Evolutionary conservation across 2,113 vertebrate species (phyloP), one percentile per base, ranked within the genome.

Genomic region (Chunga burmeisteri): DNA sequence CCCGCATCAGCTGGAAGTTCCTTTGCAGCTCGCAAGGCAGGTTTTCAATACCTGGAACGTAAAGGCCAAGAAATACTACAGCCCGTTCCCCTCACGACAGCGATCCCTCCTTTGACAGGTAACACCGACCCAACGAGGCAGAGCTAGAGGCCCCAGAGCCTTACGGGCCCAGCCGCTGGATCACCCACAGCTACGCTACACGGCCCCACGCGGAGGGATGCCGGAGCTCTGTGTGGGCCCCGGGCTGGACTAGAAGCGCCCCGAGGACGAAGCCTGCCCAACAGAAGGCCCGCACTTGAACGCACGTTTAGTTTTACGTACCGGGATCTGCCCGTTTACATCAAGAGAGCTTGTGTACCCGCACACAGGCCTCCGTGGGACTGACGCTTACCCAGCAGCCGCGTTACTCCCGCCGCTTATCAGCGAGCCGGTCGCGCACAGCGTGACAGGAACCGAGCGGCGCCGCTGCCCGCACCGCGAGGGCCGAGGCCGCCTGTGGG

Each of bases 1-100:
- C 99, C 70, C 99, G 98, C 99, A 99, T 99, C 95, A 99, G 98
- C 79, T 99, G 99, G 86, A 99, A 99, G 96, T 99, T 99, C 94
- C 99, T 98, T 94, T 99, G 99, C 53, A 99, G 98, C 40, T 99
- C 99, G 81, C 99, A 99, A 1, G 99, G 99, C 44, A 99, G 98
- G 88, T 99, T 99, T 96, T 99, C 99, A 40, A 99, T 99, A 89
- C 99, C 99, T 99, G 63, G 21, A 92, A 94, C 13, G n/a, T 1
- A 80, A 81, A 65, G 1, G 36, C 26, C 22, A 8, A 11, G 13
- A 15, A 7, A 27, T 4, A 12, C n/a, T 8, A 2, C 40, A 4
- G 42, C 30, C 40, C 2, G 5, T 7, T 6, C 53, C 10, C 47
- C 42, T 36, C 11, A 2, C 0, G 21, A n/a, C 27, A 6, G 18